Evolutionary conservation across 37 sponge, comb jelly and placozoan species (phyloP), one percentile per base, ranked within the genome.

Genomic region (Dysidea cf. avara): DNA sequence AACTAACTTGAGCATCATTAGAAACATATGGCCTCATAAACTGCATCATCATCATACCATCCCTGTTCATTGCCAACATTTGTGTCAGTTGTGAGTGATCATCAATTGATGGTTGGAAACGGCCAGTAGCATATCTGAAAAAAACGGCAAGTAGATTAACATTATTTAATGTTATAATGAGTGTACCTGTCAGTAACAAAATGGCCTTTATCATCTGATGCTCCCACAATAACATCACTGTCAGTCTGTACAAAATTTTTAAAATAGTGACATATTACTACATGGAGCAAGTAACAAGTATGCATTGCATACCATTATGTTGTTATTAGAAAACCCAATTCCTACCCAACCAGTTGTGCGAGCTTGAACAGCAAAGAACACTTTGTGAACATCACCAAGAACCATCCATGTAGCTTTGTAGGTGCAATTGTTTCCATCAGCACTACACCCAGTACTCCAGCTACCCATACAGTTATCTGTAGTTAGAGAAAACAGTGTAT

Each of bases 151-250:
- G n/a, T n/a, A n/a, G n/a, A n/a, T n/a, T n/a, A n/a, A n/a, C n/a
- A n/a, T n/a, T n/a, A n/a, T n/a, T n/a, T 20, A 49, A 49, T 13
- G 13, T 49, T 49, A 16, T 49, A 16, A 18, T 12, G 37, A 16
- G 54, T 62, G 25, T 11, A 84, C 85, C 78, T 77, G 78, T 84
- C 85, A 31, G 68, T 69, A 26, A 77, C 68, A n/a, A 84, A 77
- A 47, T 22, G 64, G 0, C 63, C 59, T 6, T 18, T 32, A 2
- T 21, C 68, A 72, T 77, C 60, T 20, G 66, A 49, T 28, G 72
- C 73, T 16, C 78, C 85, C 3, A 77, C 78, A 0, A 75, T 66
- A 21, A 54, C 59, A 68, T 80, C 81, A 69, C 59, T 72, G 58
- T 69, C 55, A 14, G 79, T 55, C 71, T 87, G 69, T 40, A n/a